These are phyloP conservation scores for Diabrotica undecimpunctata DNA, from an alignment of 1,140 invertebrate species.

Conservation along the genomic window DNA sequence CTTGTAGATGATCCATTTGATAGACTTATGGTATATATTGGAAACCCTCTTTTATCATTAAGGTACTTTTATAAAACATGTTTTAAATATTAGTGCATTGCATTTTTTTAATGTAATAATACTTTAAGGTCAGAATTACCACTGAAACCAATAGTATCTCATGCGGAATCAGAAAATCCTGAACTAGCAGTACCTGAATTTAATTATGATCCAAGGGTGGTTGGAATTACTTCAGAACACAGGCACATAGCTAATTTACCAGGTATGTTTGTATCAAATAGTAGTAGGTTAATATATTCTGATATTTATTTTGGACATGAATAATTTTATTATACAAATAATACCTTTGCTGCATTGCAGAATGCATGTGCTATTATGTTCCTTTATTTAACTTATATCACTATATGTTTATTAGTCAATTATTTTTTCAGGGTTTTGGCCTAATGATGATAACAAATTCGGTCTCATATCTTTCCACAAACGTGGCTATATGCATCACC, in stretches of 20 bases:
- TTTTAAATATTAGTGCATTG: no score
- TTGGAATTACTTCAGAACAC: slow-evolving; percentile 53
- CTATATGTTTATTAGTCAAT: no score
- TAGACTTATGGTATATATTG: slow-evolving; percentile 63
- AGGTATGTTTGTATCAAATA: slow-evolving; percentile 52
- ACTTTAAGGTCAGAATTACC: slow-evolving; percentile 49
- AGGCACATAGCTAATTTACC: slow-evolving; percentile 69
- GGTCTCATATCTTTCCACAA: slow-evolving; percentile 71
- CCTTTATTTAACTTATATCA: no score
- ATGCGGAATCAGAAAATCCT: slow-evolving; percentile 55
- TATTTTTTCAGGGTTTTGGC: slow-evolving; percentile 67
- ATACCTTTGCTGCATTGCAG: no score
- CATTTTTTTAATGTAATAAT: no score
- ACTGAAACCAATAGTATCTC: slow-evolving; percentile 57
- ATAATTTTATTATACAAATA: no score
- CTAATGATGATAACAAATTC: slow-evolving; percentile 71
- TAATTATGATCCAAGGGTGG: slow-evolving; percentile 55
- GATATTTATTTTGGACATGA: no score
- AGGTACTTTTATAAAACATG: slow-evolving; percentile 48
- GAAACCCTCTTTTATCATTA: slow-evolving; percentile 61
- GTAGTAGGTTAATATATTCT: no score
- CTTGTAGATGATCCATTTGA: slow-evolving; percentile 55
- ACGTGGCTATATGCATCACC: slow-evolving; percentile 52
- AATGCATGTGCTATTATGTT: no score
- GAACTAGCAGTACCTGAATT: slow-evolving; percentile 55